Evolutionary conservation across 2,113 vertebrate genomes (phyloP), one percentile per base, ranked within the genome.

Genomic region (Etheostoma cragini): DNA sequence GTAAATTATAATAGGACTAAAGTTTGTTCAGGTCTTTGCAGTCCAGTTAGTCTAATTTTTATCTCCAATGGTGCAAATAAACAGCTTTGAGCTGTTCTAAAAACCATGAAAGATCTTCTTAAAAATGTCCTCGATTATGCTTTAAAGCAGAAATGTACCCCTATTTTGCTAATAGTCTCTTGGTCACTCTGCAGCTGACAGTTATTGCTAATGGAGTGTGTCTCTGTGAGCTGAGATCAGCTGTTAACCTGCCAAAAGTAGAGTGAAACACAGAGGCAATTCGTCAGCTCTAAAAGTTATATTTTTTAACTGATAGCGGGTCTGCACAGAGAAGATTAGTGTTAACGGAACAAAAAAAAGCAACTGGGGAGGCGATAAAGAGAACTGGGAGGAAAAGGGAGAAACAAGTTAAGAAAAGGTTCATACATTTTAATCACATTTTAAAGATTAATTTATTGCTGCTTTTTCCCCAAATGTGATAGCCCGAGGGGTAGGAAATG

Each of bases 361-460:
- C n/a, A 53, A 71, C 10, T 13, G 13, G 5, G 38, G 22, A 68
- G 56, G 70, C 46, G 75, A 82, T 88, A 84, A 90, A 89, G 81
- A 83, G 65, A 67, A 78, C 56, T 50, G 65, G 60, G 64, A 79
- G 47, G 47, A 26, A 73, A 73, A 64, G 33, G 12, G 57, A 62
- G 22, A 83, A 65, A 78, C 63, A 3, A 33, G 60, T 67, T 22
- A 54, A 85, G 65, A 57, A 75, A 76, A 74, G 62, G 38, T 84
- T 88, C 47, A 78, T 81, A 54, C 72, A 72, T 81, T 85, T 84
- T 87, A 81, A 85, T 89, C 77, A 68, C 35, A 70, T 78, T 80
- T 78, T 68, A 63, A 73, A 76, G 61, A 89, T 46, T 68, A 81
- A 87, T 84, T 61, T 35, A 46, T 68, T 58, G 50, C 75, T 63